phyloP scores from a whole-genome alignment of 1,140 invertebrate genomes.

The Lysiphlebus fabarum region DNA sequence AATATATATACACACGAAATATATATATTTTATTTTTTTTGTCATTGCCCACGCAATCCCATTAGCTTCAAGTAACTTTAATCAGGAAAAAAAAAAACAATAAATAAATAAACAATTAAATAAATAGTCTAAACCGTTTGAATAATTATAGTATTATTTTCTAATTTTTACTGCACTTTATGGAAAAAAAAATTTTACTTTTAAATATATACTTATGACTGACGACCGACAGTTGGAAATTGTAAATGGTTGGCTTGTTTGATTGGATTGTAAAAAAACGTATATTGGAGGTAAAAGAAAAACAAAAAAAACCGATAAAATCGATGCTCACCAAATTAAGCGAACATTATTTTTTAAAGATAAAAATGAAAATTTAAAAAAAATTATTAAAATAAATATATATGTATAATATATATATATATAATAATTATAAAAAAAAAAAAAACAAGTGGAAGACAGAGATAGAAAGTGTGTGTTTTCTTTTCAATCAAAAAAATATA shows the following conservation, averaged over 20 bases:
- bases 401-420: no score
- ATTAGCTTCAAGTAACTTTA: conserved; percentile 5
- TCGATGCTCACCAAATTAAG: conserved; percentile 12
- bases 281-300: conserved; percentile 8
- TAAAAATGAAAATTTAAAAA: neutral
- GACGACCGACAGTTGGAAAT: conserved; percentile 5
- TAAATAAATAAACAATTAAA: neutral
- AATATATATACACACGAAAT: conserved; percentile 18
- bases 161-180: neutral
- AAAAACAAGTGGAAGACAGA: conserved; percentile 35
- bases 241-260: conserved; percentile 9
- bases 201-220: neutral
- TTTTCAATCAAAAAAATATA: conserved; percentile 36
- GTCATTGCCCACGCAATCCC: neutral
- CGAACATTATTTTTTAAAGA: conserved; percentile 1
- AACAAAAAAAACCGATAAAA: neutral
- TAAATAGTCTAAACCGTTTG: neutral
- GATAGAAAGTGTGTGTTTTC: conserved; percentile 47
- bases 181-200: neutral
- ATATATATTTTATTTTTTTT: neutral
- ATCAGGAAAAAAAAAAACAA: neutral
- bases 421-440: no score
- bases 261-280: conserved; percentile 1
- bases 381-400: no score
- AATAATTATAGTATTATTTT: no score